Conservation (phyloP, 1,140 invertebrate species). For the Cydia splendana region DNA sequence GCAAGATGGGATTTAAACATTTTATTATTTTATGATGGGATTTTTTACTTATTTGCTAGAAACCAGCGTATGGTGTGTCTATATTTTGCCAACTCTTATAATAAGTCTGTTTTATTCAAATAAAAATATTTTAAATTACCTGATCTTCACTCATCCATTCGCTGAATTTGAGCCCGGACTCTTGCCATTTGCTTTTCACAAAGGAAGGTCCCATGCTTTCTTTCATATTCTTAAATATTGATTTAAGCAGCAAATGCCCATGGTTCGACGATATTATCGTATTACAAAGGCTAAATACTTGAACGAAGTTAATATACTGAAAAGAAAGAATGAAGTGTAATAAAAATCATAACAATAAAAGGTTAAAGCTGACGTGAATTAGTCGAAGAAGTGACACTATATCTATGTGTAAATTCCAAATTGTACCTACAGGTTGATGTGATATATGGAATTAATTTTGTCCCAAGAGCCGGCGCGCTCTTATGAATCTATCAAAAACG, state of each 20-base stretch:
- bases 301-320: slow-evolving; percentile 65
- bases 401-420: too few relatives aligned
- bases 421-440: too few relatives aligned
- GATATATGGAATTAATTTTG: too few relatives aligned
- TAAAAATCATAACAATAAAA: slow-evolving; percentile 21
- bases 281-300: slow-evolving; percentile 58
- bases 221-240: slow-evolving; percentile 78
- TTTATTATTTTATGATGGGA: too few relatives aligned
- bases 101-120: not conserved
- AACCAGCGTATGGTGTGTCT: too few relatives aligned
- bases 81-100: too few relatives aligned
- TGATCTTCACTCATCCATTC: slow-evolving; percentile 79
- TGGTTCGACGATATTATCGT: slow-evolving; percentile 58
- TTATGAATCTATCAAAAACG: too few relatives aligned
- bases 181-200: slow-evolving; percentile 81
- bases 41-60: too few relatives aligned
- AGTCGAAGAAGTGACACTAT: too few relatives aligned
- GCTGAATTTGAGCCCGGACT: slow-evolving; percentile 79
- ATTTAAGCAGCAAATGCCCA: slow-evolving; percentile 78
- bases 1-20: too few relatives aligned
- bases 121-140: slow-evolving; percentile 49
- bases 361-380: too few relatives aligned
- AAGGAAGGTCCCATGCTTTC: slow-evolving; percentile 81
- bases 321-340: slow-evolving; percentile 44
- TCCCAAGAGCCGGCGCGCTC: too few relatives aligned